Percentiles rank a stretch among this genome's conserved stretches.
These are phyloP conservation scores for Anas platyrhynchos DNA, from an alignment of 2,113 vertebrate genomes.

Conservation along the genomic window DNA sequence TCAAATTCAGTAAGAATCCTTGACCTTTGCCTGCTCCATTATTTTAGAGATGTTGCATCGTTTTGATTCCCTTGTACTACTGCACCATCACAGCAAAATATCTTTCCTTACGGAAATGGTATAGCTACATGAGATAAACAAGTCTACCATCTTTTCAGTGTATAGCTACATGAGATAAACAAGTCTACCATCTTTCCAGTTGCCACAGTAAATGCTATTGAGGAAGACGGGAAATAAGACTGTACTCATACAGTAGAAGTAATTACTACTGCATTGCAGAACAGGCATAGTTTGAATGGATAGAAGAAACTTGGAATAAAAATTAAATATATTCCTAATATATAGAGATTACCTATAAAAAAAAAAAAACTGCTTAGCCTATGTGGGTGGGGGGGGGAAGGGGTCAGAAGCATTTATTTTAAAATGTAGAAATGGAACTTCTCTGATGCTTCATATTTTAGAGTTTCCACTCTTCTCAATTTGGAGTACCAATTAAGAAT, in stretches of 20 bases:
- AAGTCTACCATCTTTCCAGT: background rate
- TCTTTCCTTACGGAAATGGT: background rate
- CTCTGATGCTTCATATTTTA: background rate
- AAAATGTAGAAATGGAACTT: background rate
- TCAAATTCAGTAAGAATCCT: slow-evolving; percentile 48
- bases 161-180: background rate
- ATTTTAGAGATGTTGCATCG: slow-evolving; percentile 2
- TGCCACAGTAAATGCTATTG: background rate
- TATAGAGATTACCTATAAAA: background rate
- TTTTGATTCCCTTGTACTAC: background rate
- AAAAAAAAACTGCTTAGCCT: background rate
- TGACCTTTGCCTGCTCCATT: slow-evolving; percentile 36
- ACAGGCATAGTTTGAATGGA: background rate
- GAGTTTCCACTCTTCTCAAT: background rate
- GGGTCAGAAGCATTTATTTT: background rate
- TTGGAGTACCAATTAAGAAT: background rate
- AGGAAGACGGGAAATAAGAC: background rate
- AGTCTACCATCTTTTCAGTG: background rate
- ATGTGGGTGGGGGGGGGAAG: too few relatives aligned
- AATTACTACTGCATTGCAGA: background rate
- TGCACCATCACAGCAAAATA: background rate
- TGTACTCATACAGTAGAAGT: background rate
- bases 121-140: background rate
- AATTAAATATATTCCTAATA: background rate
- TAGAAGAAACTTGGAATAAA: background rate